Conservation (phyloP, 2,888 invertebrate genomes). For the Eulithis testata region DNA sequence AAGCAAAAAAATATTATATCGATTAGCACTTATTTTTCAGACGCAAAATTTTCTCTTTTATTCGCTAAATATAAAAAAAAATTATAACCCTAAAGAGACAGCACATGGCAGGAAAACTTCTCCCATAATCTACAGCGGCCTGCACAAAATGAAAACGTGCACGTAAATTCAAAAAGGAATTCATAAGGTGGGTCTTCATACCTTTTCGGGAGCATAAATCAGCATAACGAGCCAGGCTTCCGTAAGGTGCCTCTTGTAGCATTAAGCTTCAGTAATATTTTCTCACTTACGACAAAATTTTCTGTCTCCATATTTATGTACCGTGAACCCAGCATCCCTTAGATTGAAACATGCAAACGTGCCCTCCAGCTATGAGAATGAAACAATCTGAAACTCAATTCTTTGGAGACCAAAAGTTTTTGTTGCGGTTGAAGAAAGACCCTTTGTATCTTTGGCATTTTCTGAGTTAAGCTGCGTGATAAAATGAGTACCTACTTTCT, state of each 20-base stretch:
- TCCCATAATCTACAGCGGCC: conserved; percentile 38
- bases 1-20: too few relatives aligned
- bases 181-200: conserved; percentile 67
- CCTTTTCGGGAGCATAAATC: conserved; percentile 78
- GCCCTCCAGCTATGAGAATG: conserved; percentile 16
- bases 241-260: conserved; percentile 76
- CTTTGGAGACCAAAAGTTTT: conserved; percentile 16
- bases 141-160: conserved; percentile 49
- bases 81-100: conserved; percentile 29
- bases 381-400: conserved; percentile 13
- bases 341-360: conserved; percentile 21
- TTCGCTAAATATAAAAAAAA: conserved; percentile 18
- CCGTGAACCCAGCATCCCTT: conserved; percentile 16
- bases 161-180: conserved; percentile 65
- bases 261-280: conserved; percentile 82
- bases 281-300: conserved; percentile 82
- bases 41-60: background rate
- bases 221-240: conserved; percentile 79
- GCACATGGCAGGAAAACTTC: conserved; percentile 38
- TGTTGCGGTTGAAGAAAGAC: conserved; percentile 6
- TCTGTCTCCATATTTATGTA: conserved; percentile 78
- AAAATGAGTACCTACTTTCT: too few relatives aligned
- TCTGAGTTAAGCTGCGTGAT: conserved; percentile 3
- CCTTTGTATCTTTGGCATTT: background rate
- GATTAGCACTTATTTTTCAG: too few relatives aligned